These are phyloP conservation scores for Trachelus troglodyta DNA, from an alignment of 2,888 invertebrate species.

Conservation along the genomic window DNA sequence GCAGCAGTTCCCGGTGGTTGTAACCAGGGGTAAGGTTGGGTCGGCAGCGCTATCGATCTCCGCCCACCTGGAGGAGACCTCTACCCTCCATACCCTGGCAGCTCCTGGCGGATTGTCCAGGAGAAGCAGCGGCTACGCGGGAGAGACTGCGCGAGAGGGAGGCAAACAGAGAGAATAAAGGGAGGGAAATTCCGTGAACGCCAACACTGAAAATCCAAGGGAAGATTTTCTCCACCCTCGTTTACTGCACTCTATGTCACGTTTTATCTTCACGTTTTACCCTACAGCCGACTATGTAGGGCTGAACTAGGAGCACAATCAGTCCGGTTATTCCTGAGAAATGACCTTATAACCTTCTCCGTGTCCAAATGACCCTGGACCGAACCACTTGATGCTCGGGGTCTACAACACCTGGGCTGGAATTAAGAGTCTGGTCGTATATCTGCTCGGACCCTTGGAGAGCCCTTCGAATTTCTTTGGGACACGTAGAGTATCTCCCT, in stretches of 20 bases:
- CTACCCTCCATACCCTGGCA: conserved; percentile 35
- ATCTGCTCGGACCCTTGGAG: background rate
- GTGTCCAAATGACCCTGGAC: background rate
- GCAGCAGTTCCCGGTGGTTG: conserved; percentile 51
- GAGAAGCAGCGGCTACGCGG: conserved; percentile 13
- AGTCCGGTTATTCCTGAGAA: background rate
- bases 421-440: background rate
- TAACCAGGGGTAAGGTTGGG: conserved; percentile 58
- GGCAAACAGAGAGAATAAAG: conserved; percentile 8
- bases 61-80: conserved; percentile 56
- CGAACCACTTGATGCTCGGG: background rate
- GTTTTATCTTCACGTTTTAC: background rate
- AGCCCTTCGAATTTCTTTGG: background rate
- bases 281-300: background rate
- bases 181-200: conserved; percentile 10
- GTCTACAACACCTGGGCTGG: background rate
- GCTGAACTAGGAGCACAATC: background rate
- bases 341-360: background rate
- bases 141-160: conserved; percentile 2
- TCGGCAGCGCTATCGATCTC: conserved; percentile 61
- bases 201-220: conserved; percentile 2
- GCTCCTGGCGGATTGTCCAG: conserved; percentile 19
- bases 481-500: background rate
- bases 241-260: background rate
- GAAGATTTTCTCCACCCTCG: background rate